These are phyloP conservation scores for Otolemur garnettii DNA, from an alignment of 2,113 vertebrate species.

Conservation along the genomic window DNA sequence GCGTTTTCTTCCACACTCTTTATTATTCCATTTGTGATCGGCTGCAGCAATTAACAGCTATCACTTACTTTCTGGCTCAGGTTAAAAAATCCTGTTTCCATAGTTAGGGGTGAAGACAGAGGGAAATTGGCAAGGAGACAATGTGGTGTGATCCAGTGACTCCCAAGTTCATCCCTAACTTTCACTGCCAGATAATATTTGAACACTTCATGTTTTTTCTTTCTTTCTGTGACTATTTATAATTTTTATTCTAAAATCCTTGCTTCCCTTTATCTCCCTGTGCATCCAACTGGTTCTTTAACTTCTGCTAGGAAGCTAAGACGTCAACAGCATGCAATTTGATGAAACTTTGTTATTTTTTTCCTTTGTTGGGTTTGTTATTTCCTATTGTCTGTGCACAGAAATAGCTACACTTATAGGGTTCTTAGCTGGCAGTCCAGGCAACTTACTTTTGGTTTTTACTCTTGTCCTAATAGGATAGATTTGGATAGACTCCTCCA, in stretches of 20 bases:
- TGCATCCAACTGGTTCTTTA: neutral
- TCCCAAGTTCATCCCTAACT: slow-evolving; percentile 12
- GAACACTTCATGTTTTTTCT: slow-evolving; percentile 21
- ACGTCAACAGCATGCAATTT: neutral
- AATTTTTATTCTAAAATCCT: slow-evolving; percentile 25
- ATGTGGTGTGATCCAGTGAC: neutral
- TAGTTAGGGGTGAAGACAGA: neutral
- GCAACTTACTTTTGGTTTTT: neutral
- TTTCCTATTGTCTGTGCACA: neutral
- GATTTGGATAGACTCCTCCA: neutral
- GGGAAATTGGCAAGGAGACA: neutral
- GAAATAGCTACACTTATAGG: neutral
- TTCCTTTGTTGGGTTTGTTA: neutral
- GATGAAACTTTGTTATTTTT: neutral
- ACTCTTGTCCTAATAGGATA: neutral
- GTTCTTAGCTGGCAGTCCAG: neutral
- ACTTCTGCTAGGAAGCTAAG: neutral
- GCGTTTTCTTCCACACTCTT: neutral
- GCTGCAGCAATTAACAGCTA: neutral
- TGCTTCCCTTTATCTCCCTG: neutral
- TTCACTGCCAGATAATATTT: slow-evolving; percentile 30
- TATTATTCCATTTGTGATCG: neutral
- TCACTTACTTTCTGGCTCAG: neutral
- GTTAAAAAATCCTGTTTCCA: neutral
- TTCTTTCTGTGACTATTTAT: slow-evolving; percentile 13